Percentiles rank a stretch among this genome's conserved stretches.
These are phyloP conservation scores for Drosophila neoperkinsi DNA, from an alignment of 2,888 invertebrate species.

Conservation along the genomic window DNA sequence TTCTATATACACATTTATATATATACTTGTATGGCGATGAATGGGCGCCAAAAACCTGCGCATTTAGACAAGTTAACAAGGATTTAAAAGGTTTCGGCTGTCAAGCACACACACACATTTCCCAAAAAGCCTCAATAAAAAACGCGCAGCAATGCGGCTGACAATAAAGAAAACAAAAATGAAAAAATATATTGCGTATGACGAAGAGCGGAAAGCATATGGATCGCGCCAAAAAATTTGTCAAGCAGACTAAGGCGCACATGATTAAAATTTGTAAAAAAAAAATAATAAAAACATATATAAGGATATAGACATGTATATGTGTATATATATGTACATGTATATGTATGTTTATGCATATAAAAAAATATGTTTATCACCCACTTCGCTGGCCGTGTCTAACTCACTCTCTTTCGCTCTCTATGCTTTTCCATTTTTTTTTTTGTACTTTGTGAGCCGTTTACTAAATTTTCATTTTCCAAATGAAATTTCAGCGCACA, in stretches of 20 bases:
- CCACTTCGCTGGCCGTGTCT: slow-evolving; percentile 19
- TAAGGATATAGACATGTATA: slow-evolving; percentile 8
- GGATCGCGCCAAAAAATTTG: slow-evolving; percentile 49
- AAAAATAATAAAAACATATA: not conserved
- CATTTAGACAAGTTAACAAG: slow-evolving; percentile 82
- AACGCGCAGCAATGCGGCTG: slow-evolving; percentile 54
- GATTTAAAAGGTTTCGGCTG: slow-evolving; percentile 83
- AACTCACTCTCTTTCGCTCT: slow-evolving; percentile 1
- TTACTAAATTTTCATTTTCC: slow-evolving; percentile 77
- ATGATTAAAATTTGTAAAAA: slow-evolving; percentile 61
- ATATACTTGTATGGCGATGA: slow-evolving; percentile 29
- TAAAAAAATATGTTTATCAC: slow-evolving; percentile 64
- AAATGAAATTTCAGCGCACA: slow-evolving; percentile 71
- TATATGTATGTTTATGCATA: slow-evolving; percentile 26
- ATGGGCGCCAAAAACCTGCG: slow-evolving; percentile 70
- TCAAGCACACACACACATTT: slow-evolving; percentile 58
- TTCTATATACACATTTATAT: not conserved
- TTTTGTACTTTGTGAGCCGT: slow-evolving; percentile 45
- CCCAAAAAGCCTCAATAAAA: slow-evolving; percentile 20
- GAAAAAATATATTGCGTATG: slow-evolving; percentile 26
- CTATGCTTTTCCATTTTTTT: slow-evolving; percentile 11
- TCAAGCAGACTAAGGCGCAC: slow-evolving; percentile 30
- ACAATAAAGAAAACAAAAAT: slow-evolving; percentile 61
- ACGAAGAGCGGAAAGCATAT: not conserved
- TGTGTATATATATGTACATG: not conserved